These are phyloP conservation scores for Anagyrus pseudococci DNA, from an alignment of 2,888 invertebrate genomes.

Conservation along the genomic window DNA sequence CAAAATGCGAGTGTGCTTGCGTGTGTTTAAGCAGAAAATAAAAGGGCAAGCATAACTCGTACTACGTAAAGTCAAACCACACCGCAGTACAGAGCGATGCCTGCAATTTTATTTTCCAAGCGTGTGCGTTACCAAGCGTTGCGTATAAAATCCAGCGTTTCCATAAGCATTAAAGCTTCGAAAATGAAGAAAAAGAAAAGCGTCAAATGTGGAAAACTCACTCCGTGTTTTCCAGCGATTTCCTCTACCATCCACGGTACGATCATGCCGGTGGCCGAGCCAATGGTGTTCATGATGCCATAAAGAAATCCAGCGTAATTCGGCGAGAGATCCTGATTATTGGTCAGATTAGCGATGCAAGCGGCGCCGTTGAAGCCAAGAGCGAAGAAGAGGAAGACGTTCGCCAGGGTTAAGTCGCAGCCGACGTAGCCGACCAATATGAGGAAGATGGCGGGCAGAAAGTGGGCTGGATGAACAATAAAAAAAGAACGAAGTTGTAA, in stretches of 20 bases:
- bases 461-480: conserved; percentile 63
- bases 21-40: too few relatives aligned
- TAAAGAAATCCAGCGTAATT: conserved; percentile 77
- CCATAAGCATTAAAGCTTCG: too few relatives aligned
- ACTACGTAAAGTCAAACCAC: too few relatives aligned
- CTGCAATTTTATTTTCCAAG: too few relatives aligned
- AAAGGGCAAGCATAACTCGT: too few relatives aligned
- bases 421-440: conserved; percentile 53
- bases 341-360: conserved; percentile 63
- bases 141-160: too few relatives aligned
- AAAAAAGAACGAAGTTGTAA: neutral
- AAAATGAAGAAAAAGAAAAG: neutral
- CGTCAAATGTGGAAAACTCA: conserved; percentile 13
- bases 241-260: conserved; percentile 74
- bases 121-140: too few relatives aligned
- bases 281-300: conserved; percentile 77
- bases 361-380: conserved; percentile 60
- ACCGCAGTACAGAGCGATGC: too few relatives aligned
- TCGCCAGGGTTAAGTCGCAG: conserved; percentile 47
- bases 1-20: too few relatives aligned
- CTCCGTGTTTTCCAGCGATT: conserved; percentile 61
- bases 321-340: conserved; percentile 74
- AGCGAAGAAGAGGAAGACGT: conserved; percentile 50
- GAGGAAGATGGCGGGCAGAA: conserved; percentile 67
- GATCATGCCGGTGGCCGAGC: conserved; percentile 74